Evolutionary conservation across 2,888 invertebrate species (phyloP).

Genomic region (Exocentrus adspersus): DNA sequence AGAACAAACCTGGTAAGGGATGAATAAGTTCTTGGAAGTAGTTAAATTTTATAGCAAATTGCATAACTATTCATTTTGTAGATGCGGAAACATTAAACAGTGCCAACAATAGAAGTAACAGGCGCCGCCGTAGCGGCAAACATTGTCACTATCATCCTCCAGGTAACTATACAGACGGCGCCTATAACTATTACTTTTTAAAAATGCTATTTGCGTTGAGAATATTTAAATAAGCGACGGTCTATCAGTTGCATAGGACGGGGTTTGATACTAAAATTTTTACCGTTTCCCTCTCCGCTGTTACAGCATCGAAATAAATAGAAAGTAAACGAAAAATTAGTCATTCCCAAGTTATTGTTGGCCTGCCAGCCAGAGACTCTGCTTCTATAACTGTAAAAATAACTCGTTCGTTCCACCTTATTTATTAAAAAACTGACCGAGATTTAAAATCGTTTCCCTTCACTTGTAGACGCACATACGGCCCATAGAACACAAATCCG

Average conservation of each 20-base stretch:
- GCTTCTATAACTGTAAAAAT: background rate
- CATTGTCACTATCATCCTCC: slow-evolving; percentile 38
- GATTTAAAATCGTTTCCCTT: too few relatives aligned
- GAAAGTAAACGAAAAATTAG: background rate
- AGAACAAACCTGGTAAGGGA: too few relatives aligned
- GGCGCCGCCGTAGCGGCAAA: slow-evolving; percentile 33
- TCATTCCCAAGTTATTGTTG: background rate
- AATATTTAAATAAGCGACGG: slow-evolving; percentile 38
- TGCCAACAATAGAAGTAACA: slow-evolving; percentile 29
- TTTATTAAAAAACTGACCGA: too few relatives aligned
- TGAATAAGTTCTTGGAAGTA: too few relatives aligned
- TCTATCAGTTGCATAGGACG: slow-evolving; percentile 28
- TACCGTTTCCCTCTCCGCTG: background rate
- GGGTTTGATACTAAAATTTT: slow-evolving; percentile 3
- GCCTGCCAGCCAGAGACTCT: background rate
- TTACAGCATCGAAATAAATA: background rate
- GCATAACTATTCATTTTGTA: too few relatives aligned
- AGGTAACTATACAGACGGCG: slow-evolving; percentile 39
- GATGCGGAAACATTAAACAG: too few relatives aligned
- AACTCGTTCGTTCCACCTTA: background rate
- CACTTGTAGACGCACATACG: too few relatives aligned
- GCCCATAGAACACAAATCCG: background rate
- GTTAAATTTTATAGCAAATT: too few relatives aligned
- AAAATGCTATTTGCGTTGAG: slow-evolving; percentile 34
- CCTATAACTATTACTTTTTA: slow-evolving; percentile 35